phyloP scores from a whole-genome alignment of 2,797 vertebrate genomes.

The Phrynocephalus forsythii region DNA sequence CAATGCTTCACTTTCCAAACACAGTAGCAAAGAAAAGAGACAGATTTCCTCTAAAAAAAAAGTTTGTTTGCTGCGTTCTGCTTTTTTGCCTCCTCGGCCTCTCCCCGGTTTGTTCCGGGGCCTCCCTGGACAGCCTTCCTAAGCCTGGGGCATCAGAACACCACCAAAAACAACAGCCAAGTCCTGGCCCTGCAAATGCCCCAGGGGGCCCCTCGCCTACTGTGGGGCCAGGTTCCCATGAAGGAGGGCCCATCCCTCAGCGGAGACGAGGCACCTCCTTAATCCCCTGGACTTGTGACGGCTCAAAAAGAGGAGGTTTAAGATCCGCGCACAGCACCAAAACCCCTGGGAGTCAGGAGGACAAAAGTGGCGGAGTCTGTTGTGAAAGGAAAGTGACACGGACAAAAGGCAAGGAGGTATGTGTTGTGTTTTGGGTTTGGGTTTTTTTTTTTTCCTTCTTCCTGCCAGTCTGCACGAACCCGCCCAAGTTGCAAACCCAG shows the following conservation, averaged over 20 bases:
- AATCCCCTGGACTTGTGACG: background rate
- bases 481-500: constrained; percentile 14
- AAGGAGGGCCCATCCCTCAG: background rate
- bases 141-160: background rate
- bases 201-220: background rate
- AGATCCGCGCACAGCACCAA: constrained; percentile 10
- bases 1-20: no score
- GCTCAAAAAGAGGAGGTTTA: background rate
- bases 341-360: background rate
- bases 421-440: no score
- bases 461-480: no score
- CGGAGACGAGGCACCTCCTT: background rate
- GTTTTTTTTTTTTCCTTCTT: no score
- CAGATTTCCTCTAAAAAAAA: no score
- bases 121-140: background rate
- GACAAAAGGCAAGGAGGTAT: no score
- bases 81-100: no score
- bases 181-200: background rate
- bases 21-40: no score
- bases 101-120: no score
- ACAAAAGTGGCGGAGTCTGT: background rate
- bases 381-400: no score
- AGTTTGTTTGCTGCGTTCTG: no score
- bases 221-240: background rate
- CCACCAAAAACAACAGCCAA: background rate